These are phyloP conservation scores for Apteryx mantelli DNA, from an alignment of 2,113 vertebrate genomes.

Conservation along the genomic window DNA sequence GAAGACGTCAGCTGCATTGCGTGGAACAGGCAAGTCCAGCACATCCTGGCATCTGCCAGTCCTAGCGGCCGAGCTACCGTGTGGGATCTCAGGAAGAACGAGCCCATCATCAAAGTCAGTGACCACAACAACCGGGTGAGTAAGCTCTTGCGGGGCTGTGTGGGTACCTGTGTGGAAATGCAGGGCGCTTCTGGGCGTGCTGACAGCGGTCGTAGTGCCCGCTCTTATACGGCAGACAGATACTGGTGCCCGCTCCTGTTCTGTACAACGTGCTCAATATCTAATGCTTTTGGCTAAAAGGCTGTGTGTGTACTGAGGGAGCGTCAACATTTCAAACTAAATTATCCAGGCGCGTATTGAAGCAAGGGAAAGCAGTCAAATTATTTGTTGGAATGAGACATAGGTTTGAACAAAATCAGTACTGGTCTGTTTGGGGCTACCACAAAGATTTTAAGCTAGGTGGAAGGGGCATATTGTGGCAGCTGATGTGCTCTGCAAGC, in stretches of 20 bases:
- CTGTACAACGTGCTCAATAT: not conserved
- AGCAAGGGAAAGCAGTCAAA: not conserved
- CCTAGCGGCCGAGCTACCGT: slow-evolving; percentile 91
- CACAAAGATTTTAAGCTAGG: not conserved
- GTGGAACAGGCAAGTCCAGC: slow-evolving; percentile 84
- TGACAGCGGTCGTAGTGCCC: not conserved
- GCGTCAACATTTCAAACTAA: not conserved
- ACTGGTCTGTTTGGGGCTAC: not conserved
- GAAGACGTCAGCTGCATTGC: slow-evolving; percentile 92
- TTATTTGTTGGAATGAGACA: not conserved
- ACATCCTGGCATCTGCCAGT: slow-evolving; percentile 86
- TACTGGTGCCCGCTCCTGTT: not conserved
- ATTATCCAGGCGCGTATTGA: not conserved
- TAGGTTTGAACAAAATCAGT: not conserved
- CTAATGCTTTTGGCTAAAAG: not conserved
- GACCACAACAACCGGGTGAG: slow-evolving; percentile 95
- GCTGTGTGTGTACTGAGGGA: rapidly evolving
- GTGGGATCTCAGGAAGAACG: slow-evolving; percentile 97
- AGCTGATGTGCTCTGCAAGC: too few relatives aligned
- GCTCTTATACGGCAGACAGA: not conserved
- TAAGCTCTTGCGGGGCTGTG: rapidly evolving
- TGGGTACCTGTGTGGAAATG: not conserved
- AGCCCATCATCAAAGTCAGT: slow-evolving; percentile 98
- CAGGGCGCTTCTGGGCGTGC: too few relatives aligned
- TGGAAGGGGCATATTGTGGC: not conserved